Evolutionary conservation across 2,888 invertebrate species (phyloP).

Genomic region (Agrotis ipsilon): DNA sequence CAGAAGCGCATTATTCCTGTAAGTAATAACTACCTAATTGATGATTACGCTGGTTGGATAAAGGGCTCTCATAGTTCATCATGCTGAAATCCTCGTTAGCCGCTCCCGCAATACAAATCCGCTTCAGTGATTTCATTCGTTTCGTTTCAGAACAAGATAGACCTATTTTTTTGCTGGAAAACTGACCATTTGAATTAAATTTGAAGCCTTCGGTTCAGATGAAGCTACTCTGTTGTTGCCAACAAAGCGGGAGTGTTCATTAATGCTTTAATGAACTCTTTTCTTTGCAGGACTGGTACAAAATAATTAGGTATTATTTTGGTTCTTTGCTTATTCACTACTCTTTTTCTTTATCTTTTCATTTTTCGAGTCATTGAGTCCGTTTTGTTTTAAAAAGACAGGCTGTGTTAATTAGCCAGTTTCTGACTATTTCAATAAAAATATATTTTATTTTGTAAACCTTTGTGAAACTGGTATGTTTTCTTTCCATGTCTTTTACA

Average conservation of each 20-base stretch:
- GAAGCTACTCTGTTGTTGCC: conserved; percentile 39
- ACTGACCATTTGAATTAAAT: conserved; percentile 73
- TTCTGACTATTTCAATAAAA: not conserved
- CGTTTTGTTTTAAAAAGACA: conserved; percentile 9
- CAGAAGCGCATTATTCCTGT: conserved; percentile 59
- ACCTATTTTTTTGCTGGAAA: conserved; percentile 74
- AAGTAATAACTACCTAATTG: conserved; percentile 66
- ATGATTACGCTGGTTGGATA: conserved; percentile 73
- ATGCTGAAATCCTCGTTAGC: conserved; percentile 85
- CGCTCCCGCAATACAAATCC: conserved; percentile 85
- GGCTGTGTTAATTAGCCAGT: not conserved
- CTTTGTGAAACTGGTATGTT: not conserved
- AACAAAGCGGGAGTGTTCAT: conserved; percentile 37
- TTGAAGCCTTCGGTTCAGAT: conserved; percentile 47
- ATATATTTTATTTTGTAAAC: no score
- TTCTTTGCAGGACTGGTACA: conserved; percentile 31
- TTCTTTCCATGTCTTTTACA: not conserved
- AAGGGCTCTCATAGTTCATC: conserved; percentile 80
- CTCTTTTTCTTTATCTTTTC: conserved; percentile 26
- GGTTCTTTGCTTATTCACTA: conserved; percentile 33
- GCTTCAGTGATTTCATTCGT: conserved; percentile 83
- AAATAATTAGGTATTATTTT: conserved; percentile 31
- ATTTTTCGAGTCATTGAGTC: conserved; percentile 13
- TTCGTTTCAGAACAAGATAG: conserved; percentile 71
- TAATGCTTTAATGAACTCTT: conserved; percentile 46